Base-by-base conservation (phyloP, 2,113 vertebrate species). In the Corvus hawaiiensis region DNA sequence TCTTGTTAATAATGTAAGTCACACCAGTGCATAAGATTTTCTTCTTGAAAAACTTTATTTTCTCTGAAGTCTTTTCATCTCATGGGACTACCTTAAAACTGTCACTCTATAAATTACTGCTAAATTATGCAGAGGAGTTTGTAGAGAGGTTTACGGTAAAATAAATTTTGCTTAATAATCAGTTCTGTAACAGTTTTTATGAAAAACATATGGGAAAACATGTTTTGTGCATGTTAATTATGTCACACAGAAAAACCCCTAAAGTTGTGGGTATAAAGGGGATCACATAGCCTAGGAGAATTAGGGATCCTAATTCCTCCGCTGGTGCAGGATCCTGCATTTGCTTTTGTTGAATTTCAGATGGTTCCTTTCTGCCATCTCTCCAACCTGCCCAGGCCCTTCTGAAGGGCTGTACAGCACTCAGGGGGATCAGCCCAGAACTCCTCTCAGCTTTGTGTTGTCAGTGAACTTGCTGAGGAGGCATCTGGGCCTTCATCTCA, bases 1-100 rank as follows among this genome's bases (percentile, higher is more conserved):
- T 74, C 12, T 54, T 92, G 35, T 89, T 84, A 92, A 94, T 92
- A 94, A 94, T 84, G 52, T 35, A 89, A 68, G 52, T 93, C 74
- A 84, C 37, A 80, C 27, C 17, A 82, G 39, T n/a, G 77, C 22
- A 68, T n/a, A 91, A 89, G 13, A 11, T 76, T 96, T 97, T 77
- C 76, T 68, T 85, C 52, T 33, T 56, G 52, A 93, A 66, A 64
- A 79, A 30, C 33, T 89, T 90, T 74, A 72, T 77, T 93, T 85
- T 43, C 32, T 76, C 56, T 94, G 43, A 85, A 73, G 27, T 13
- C n/a, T 94, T 88, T 91, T 88, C 33, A 73, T 89, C n/a, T 58
- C 83, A 49, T 33, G 49, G 51, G 44, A 64, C 39, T 76, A 76
- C 43, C 33, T 91, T 90, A 64, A n/a, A 68, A 82, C 84, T 89